phyloP scores from a whole-genome alignment of 2,797 vertebrate species.

The Oryzias sinensis region DNA sequence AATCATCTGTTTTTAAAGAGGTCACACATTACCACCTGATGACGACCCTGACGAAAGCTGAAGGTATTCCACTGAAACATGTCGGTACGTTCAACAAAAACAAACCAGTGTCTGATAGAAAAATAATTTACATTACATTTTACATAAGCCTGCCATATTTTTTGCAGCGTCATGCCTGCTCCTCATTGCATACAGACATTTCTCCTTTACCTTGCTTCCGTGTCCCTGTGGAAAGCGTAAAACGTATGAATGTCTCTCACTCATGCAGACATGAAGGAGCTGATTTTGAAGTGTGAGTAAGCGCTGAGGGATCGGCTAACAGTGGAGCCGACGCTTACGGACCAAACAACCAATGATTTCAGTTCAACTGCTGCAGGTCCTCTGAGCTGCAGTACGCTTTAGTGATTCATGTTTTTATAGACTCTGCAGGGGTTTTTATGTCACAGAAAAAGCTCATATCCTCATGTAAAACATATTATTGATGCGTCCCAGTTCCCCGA shows the following conservation, averaged over 20 bases:
- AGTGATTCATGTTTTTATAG: slow-evolving; percentile 1
- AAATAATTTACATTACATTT: too few relatives aligned
- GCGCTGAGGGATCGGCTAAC: slow-evolving; percentile 3
- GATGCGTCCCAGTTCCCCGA: slow-evolving; percentile 23
- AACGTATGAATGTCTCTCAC: slow-evolving; percentile 28
- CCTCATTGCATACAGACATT: slow-evolving; percentile 19
- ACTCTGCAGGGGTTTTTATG: not conserved
- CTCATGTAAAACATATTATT: slow-evolving; percentile 4
- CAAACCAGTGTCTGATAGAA: too few relatives aligned
- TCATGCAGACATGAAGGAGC: slow-evolving; percentile 10
- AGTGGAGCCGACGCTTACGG: slow-evolving; percentile 5
- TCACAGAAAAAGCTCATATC: slow-evolving; percentile 1
- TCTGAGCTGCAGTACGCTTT: slow-evolving; percentile 2
- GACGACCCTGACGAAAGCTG: too few relatives aligned
- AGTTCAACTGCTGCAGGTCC: slow-evolving; percentile 12
- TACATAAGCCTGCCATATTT: slow-evolving; percentile 13
- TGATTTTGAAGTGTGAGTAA: slow-evolving; percentile 32
- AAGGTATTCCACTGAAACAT: too few relatives aligned
- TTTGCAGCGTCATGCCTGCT: not conserved
- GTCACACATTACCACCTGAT: too few relatives aligned
- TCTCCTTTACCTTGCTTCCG: slow-evolving; percentile 23
- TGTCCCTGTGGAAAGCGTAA: slow-evolving; percentile 10
- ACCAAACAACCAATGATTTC: slow-evolving; percentile 4
- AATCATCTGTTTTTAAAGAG: too few relatives aligned
- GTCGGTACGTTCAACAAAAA: too few relatives aligned